Conservation (phyloP, 1,140 invertebrate genomes). For the Microvelia longipes region DNA sequence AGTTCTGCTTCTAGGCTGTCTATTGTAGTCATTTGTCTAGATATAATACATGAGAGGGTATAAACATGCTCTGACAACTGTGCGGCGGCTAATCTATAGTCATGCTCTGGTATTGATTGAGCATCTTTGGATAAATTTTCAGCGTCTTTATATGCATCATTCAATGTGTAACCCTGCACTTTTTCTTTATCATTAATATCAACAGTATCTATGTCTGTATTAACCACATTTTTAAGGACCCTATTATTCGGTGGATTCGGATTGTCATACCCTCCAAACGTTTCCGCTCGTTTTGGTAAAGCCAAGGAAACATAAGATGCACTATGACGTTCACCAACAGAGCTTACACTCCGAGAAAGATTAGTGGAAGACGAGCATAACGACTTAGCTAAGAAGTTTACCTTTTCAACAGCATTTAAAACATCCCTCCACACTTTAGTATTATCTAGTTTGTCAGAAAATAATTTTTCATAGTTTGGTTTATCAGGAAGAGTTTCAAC, state of each 20-base stretch:
- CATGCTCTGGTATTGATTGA: slow-evolving; percentile 34
- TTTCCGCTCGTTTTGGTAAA: slow-evolving; percentile 78
- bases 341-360: slow-evolving; percentile 75
- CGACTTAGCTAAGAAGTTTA: slow-evolving; percentile 52
- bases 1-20: slow-evolving; percentile 54
- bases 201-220: not conserved
- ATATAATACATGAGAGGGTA: slow-evolving; percentile 64
- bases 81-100: slow-evolving; percentile 53
- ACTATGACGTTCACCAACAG: slow-evolving; percentile 76
- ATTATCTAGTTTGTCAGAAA: slow-evolving; percentile 42
- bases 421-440: slow-evolving; percentile 51
- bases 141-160: not conserved
- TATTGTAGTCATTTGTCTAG: slow-evolving; percentile 70
- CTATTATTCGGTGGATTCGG: not conserved
- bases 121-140: slow-evolving; percentile 26
- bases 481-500: slow-evolving; percentile 33
- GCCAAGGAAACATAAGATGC: slow-evolving; percentile 63
- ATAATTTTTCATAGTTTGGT: slow-evolving; percentile 40
- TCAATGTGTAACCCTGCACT: not conserved
- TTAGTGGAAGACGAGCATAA: slow-evolving; percentile 52
- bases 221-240: not conserved
- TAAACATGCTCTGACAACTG: slow-evolving; percentile 66
- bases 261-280: slow-evolving; percentile 85
- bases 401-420: slow-evolving; percentile 51
- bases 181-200: not conserved